Percentiles rank a stretch among this genome's conserved stretches.
Evolutionary conservation across 2,888 invertebrate species (phyloP).

Genomic region (Leptothorax acervorum): DNA sequence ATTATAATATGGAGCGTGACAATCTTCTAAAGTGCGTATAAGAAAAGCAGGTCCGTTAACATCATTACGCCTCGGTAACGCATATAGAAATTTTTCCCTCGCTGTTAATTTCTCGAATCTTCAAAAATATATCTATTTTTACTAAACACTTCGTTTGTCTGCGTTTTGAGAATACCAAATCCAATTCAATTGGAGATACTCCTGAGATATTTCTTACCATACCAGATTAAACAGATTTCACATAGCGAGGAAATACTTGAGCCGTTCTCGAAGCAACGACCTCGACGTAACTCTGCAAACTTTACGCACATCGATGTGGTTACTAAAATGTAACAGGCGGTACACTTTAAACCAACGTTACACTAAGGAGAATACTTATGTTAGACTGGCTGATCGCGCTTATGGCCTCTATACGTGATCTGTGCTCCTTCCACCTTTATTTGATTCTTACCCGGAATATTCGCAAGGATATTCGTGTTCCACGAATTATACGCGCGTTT

Average conservation of each 20-base stretch:
- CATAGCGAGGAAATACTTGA: background rate
- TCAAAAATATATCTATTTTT: slow-evolving; percentile 23
- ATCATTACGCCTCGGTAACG: background rate
- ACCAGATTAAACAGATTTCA: slow-evolving; percentile 3
- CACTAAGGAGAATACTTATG: slow-evolving; percentile 66
- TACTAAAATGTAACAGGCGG: slow-evolving; percentile 36
- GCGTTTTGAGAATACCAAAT: background rate
- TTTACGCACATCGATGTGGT: slow-evolving; percentile 23
- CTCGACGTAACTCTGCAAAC: background rate
- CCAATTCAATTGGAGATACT: background rate
- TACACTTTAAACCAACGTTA: slow-evolving; percentile 44
- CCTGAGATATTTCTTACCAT: background rate
- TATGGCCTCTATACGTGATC: slow-evolving; percentile 60
- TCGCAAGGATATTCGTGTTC: slow-evolving; percentile 57
- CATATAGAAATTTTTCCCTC: background rate
- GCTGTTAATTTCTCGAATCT: background rate
- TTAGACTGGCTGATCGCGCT: slow-evolving; percentile 61
- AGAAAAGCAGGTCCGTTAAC: background rate
- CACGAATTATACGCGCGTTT: background rate
- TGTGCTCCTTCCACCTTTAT: slow-evolving; percentile 16
- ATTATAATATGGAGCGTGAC: background rate
- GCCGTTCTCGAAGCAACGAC: slow-evolving; percentile 7
- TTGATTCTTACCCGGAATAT: slow-evolving; percentile 62
- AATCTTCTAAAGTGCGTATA: background rate
- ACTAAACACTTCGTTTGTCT: background rate